Conservation (phyloP, 2,888 invertebrate genomes). For the Eretmocerus hayati region DNA sequence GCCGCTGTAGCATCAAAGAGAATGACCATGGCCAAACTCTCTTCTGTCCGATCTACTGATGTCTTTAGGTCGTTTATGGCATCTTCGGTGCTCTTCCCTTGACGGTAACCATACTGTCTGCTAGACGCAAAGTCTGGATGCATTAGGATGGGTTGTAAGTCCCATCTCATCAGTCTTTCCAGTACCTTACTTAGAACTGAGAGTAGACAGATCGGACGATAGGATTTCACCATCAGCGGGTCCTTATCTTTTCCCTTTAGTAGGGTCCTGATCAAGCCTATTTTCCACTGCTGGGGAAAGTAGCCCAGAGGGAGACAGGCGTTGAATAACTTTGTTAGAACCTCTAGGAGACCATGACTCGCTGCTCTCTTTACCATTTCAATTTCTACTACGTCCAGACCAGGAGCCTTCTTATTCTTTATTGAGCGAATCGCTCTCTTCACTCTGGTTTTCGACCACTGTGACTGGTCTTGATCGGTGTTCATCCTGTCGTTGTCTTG, state of each 20-base stretch:
- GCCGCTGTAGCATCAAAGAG: conserved; percentile 10
- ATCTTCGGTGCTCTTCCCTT: background rate
- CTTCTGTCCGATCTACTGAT: background rate
- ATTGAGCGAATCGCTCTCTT: background rate
- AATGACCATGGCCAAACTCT: background rate
- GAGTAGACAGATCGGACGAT: conserved; percentile 19
- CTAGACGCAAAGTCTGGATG: background rate
- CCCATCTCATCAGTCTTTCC: conserved; percentile 6
- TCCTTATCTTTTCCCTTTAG: conserved; percentile 2
- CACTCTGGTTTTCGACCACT: background rate
- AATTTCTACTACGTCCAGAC: background rate
- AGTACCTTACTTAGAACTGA: conserved; percentile 15
- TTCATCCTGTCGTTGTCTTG: background rate
- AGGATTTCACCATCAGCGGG: background rate
- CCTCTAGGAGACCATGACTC: background rate
- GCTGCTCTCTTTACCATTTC: background rate
- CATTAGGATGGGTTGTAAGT: background rate
- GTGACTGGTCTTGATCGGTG: background rate
- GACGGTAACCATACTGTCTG: conserved; percentile 3
- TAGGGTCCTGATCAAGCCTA: background rate
- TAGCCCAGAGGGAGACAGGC: background rate
- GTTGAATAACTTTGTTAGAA: background rate
- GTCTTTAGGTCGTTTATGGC: background rate
- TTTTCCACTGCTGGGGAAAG: conserved; percentile 4
- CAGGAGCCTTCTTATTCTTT: conserved; percentile 11